Conservation (phyloP, 1,140 invertebrate genomes). For the Ceratina japonica region DNA sequence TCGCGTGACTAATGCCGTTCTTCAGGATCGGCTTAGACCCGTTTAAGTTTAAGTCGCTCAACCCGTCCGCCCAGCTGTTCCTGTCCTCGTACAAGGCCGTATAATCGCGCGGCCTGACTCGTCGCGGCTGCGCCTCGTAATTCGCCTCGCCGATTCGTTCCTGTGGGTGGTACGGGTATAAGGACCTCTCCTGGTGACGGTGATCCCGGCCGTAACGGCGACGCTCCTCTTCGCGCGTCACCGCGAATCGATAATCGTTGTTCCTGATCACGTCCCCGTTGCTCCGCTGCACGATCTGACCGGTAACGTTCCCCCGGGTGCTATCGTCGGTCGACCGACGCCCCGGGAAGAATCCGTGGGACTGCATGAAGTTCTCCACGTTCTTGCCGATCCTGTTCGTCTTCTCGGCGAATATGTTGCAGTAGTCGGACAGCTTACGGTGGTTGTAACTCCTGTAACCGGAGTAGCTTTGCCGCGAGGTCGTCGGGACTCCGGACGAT, state of each 20-base stretch:
- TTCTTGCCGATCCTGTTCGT: constrained; percentile 70
- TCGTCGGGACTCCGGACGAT: neutral
- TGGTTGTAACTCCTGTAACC: constrained; percentile 25
- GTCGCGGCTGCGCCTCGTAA: constrained; percentile 33
- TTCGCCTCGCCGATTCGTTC: constrained; percentile 1
- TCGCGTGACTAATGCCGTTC: constrained; percentile 47
- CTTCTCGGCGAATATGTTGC: constrained; percentile 72
- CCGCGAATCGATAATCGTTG: neutral
- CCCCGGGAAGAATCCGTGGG: constrained; percentile 50
- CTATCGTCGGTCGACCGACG: constrained; percentile 44
- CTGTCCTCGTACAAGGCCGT: constrained; percentile 10
- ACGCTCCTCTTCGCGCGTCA: neutral
- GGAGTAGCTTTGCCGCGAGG: neutral
- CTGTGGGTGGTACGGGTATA: constrained; percentile 20
- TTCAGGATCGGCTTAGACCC: constrained; percentile 48
- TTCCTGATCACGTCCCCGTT: constrained; percentile 45
- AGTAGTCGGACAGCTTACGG: constrained; percentile 70
- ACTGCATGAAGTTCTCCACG: constrained; percentile 65
- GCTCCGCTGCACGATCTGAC: neutral
- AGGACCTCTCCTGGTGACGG: constrained; percentile 14
- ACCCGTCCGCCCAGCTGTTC: neutral
- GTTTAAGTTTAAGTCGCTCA: constrained; percentile 1
- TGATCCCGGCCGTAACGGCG: neutral
- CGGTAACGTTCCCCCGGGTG: neutral
- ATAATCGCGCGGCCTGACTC: constrained; percentile 27